Base-by-base conservation (phyloP, 2,113 vertebrate genomes). In the Beaufortia kweichowensis region DNA sequence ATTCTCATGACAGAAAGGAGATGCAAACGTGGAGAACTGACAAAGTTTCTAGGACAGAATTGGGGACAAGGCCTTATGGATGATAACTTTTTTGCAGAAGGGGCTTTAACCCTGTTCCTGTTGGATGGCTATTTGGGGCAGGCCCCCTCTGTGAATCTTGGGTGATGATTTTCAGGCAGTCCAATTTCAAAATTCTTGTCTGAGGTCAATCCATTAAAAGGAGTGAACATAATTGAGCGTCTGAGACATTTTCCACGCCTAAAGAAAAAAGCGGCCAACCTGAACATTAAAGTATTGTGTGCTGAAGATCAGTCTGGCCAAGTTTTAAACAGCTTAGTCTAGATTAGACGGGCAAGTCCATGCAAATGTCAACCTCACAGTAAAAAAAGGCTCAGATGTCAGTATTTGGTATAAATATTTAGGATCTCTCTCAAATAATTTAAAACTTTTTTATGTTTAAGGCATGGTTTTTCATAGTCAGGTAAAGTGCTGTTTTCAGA, bases 41-140 rank as follows among this genome's bases (percentile, higher is more conserved):
- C 50, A 21, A 29, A 43, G 26, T 53, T 65, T 77, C 14, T 26
- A 21, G 61, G 39, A 57, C 53, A n/a, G 50, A 48, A 66, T 72
- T 21, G 48, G 53, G 41, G 28, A 77, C 60, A 72, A 50, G 26
- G 15, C 64, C 62, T 80, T 63, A 53, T 60, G 64, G 53, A 43
- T 69, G 33, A 23, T 76, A 59, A 46, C 83, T 69, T n/a, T n/a
- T n/a, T n/a, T n/a, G n/a, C n/a, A n/a, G n/a, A 60, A 8, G 67
- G 64, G 55, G 57, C 56, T 84, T 31, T 48, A 80, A 81, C 79
- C 82, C 48, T 68, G 79, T 84, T 83, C 74, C 72, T 84, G 79
- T 87, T 84, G 83, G 79, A 77, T 77, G 68, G 63, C 56, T 77
- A 76, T 85, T 80, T 85, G 76, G 75, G 57, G 65, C 75, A 85